These are phyloP conservation scores for Scrobipalpa atriplicella DNA, from an alignment of 2,888 invertebrate genomes.

Conservation along the genomic window DNA sequence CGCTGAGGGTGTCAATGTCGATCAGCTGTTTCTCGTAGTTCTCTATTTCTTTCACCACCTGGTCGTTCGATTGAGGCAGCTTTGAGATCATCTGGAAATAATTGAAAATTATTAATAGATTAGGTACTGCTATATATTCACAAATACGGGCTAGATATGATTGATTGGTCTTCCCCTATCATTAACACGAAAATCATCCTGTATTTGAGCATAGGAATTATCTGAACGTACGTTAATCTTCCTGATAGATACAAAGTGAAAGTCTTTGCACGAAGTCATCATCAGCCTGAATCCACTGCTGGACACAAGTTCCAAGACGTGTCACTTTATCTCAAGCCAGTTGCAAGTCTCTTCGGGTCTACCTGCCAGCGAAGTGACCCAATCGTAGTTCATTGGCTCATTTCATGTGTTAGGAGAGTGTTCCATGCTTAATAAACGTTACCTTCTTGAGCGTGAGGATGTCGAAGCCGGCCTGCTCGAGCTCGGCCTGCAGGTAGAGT, in stretches of 20 bases:
- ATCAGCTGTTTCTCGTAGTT: constrained; percentile 90
- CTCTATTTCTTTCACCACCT: constrained; percentile 86
- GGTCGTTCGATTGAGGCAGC: constrained; percentile 84
- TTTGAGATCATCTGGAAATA: constrained; percentile 83
- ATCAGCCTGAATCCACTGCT: no score
- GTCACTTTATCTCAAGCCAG: no score
- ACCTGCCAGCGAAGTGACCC: not conserved
- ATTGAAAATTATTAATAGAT: not conserved
- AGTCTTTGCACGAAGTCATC: no score
- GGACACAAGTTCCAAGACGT: no score
- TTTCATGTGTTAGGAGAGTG: not conserved
- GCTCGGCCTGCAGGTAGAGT: constrained; percentile 92
- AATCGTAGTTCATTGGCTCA: not conserved
- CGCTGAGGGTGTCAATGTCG: constrained; percentile 89
- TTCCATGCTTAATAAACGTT: not conserved
- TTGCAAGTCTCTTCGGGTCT: no score
- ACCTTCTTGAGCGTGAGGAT: constrained; percentile 84
- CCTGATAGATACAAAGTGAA: no score
- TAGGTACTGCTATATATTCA: not conserved
- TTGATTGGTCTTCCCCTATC: no score
- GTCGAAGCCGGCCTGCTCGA: constrained; percentile 92
- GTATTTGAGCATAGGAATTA: no score
- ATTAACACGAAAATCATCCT: no score
- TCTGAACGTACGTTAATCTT: no score
- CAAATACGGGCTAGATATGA: not conserved